Percentiles rank a stretch among this genome's conserved stretches.
phyloP scores from a whole-genome alignment of 2,888 invertebrate species.

The Horisme vitalbata region DNA sequence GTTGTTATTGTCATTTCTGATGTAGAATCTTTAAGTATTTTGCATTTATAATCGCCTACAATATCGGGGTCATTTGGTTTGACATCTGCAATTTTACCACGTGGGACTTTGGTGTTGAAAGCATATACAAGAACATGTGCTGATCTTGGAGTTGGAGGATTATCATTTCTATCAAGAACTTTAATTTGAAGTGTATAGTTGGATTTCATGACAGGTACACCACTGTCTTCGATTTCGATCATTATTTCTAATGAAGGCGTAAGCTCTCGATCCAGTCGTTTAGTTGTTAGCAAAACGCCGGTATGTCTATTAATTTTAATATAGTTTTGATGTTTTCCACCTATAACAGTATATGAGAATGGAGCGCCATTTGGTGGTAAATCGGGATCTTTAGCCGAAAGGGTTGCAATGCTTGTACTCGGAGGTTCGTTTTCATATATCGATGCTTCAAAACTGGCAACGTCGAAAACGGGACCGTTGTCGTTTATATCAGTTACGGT shows the following conservation, averaged over 20 bases:
- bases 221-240: slow-evolving; percentile 95
- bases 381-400: slow-evolving; percentile 95
- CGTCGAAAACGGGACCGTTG: slow-evolving; percentile 93
- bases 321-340: slow-evolving; percentile 89
- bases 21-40: slow-evolving; percentile 87
- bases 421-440: slow-evolving; percentile 94
- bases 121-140: slow-evolving; percentile 91
- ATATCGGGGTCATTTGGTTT: slow-evolving; percentile 96
- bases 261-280: slow-evolving; percentile 91
- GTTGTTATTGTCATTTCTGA: slow-evolving; percentile 82
- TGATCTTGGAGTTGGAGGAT: slow-evolving; percentile 92
- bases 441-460: slow-evolving; percentile 87
- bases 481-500: slow-evolving; percentile 94
- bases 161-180: slow-evolving; percentile 94
- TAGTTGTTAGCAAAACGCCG: slow-evolving; percentile 90
- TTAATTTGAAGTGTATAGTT: slow-evolving; percentile 89
- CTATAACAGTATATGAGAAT: slow-evolving; percentile 90
- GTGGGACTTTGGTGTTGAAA: slow-evolving; percentile 88
- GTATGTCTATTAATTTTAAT: slow-evolving; percentile 91
- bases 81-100: slow-evolving; percentile 94
- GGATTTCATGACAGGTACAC: slow-evolving; percentile 91
- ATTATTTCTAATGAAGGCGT: slow-evolving; percentile 88
- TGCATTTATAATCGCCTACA: slow-evolving; percentile 94
- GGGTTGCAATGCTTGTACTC: slow-evolving; percentile 90
- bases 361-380: slow-evolving; percentile 95